Evolutionary conservation across 2,888 invertebrate species (phyloP).

Genomic region (Apodemia mormo): DNA sequence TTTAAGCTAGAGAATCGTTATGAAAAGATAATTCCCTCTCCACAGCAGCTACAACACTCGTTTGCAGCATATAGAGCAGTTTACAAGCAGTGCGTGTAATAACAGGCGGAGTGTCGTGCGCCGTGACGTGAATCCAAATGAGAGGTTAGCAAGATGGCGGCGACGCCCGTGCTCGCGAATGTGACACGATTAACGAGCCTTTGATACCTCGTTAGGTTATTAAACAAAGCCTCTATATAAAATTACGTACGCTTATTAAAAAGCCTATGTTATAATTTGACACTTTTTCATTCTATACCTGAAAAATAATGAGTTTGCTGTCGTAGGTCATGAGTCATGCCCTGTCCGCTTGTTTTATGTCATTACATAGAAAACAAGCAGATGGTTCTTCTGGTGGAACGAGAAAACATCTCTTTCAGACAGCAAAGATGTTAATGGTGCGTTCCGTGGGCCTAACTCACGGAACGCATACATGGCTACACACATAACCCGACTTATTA

Average conservation of each 20-base stretch:
- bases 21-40: slow-evolving; percentile 19
- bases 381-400: too few relatives aligned
- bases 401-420: too few relatives aligned
- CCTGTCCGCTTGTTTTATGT: too few relatives aligned
- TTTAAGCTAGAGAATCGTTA: slow-evolving; percentile 13
- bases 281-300: not conserved
- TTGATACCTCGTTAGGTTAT: slow-evolving; percentile 22
- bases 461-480: too few relatives aligned
- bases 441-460: too few relatives aligned
- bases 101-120: slow-evolving; percentile 41
- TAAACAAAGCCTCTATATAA: slow-evolving; percentile 16
- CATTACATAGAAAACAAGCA: too few relatives aligned
- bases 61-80: slow-evolving; percentile 16
- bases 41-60: slow-evolving; percentile 17
- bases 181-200: slow-evolving; percentile 13
- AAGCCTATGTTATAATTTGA: not conserved
- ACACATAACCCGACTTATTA: too few relatives aligned
- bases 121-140: slow-evolving; percentile 67
- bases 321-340: too few relatives aligned
- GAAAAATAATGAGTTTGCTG: too few relatives aligned
- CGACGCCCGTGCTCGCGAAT: slow-evolving; percentile 20
- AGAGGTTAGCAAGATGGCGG: slow-evolving; percentile 54
- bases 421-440: too few relatives aligned
- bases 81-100: slow-evolving; percentile 29
- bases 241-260: slow-evolving; percentile 12